Conservation (phyloP, 2,888 invertebrate genomes). For the Drosophila suboccidentalis region DNA sequence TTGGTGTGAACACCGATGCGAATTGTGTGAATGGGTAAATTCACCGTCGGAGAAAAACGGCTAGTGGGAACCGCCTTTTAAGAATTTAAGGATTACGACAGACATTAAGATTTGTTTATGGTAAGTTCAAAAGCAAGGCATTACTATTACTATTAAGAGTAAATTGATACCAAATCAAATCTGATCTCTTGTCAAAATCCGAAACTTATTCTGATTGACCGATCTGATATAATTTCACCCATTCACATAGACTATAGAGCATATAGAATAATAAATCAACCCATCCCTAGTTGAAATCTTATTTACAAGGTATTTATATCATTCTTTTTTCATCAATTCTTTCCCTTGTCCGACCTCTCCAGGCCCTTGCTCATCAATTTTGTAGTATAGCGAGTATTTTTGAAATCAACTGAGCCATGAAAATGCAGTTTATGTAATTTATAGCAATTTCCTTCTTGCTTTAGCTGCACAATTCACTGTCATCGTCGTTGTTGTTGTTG, state of each 20-base stretch:
- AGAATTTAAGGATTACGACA: neutral
- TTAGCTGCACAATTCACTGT: conserved; percentile 52
- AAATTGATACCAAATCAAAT: neutral
- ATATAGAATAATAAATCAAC: neutral
- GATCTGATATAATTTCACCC: neutral
- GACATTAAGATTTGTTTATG: too few species aligned
- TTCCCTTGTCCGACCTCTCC: conserved; percentile 1
- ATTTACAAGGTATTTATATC: conserved; percentile 13
- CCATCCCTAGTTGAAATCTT: neutral
- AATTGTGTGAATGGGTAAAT: too few species aligned
- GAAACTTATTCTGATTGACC: neutral
- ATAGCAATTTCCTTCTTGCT: conserved; percentile 70
- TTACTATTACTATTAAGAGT: too few species aligned
- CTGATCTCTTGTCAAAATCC: neutral
- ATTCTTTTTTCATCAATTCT: conserved; percentile 1
- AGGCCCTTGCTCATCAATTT: conserved; percentile 48
- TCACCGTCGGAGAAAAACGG: too few species aligned
- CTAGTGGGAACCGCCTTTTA: too few species aligned
- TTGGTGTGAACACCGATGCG: too few species aligned
- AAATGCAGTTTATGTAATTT: conserved; percentile 72
- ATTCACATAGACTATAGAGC: neutral
- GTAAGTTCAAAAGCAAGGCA: neutral
- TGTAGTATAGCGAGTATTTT: conserved; percentile 35
- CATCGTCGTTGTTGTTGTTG: neutral
- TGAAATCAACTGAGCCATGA: conserved; percentile 68